Percentiles rank a stretch among this genome's conserved stretches.
These are phyloP conservation scores for Zaprionus inermis DNA, from an alignment of 1,140 invertebrate genomes.

Conservation along the genomic window DNA sequence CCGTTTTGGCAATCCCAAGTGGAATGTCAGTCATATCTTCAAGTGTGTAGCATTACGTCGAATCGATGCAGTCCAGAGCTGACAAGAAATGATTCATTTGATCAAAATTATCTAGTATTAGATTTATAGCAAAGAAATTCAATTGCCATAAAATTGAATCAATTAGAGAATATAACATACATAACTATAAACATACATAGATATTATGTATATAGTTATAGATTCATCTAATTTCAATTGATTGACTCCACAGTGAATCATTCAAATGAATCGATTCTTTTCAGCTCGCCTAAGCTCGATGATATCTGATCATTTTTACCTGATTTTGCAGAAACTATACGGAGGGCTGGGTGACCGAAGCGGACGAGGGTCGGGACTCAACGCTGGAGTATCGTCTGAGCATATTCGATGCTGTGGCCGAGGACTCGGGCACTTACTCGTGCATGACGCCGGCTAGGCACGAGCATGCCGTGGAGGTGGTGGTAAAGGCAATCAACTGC, in stretches of 20 bases:
- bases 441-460: slow-evolving; percentile 93
- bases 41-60: slow-evolving; percentile 84
- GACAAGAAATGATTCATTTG: neutral
- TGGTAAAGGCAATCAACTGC: slow-evolving; percentile 92
- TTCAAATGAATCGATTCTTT: neutral
- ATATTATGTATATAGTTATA: too few relatives aligned
- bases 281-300: neutral
- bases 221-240: too few relatives aligned
- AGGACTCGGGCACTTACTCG: slow-evolving; percentile 92
- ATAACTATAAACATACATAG: neutral
- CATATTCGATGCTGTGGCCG: slow-evolving; percentile 90
- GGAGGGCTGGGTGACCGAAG: slow-evolving; percentile 93
- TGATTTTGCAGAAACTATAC: slow-evolving; percentile 87
- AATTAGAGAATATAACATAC: neutral
- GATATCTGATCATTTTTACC: neutral
- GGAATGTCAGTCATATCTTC: slow-evolving; percentile 90
- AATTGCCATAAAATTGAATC: neutral
- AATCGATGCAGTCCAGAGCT: neutral
- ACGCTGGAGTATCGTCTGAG: slow-evolving; percentile 92
- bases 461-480: slow-evolving; percentile 91
- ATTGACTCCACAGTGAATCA: neutral
- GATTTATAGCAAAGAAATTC: neutral
- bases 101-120: neutral
- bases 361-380: slow-evolving; percentile 90
- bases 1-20: slow-evolving; percentile 92